Evolutionary conservation across 2,888 invertebrate genomes (phyloP), one percentile per base, ranked within the genome.

Genomic region (Platerodrilus igneus): DNA sequence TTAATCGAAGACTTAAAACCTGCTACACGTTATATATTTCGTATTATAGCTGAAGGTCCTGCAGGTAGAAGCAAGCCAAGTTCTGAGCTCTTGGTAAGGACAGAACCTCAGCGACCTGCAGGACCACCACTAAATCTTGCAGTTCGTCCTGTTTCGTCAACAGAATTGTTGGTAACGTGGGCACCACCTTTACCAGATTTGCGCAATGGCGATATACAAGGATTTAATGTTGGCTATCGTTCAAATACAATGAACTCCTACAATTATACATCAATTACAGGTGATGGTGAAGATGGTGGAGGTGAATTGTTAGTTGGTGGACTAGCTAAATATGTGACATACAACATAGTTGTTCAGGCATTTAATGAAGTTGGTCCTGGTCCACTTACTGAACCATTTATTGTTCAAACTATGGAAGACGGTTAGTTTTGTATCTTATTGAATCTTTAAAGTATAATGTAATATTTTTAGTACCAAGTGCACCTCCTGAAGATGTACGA

Each of bases 331-430:
- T 83, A 77, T 55, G 79, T 81, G 1, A 71, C 79, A 42, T 84
- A 83, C 55, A 77, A 77, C 16, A 72, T 84, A 22, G 81, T 82
- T 8, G 79, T 81, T 21, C 83, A 84, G 60, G 83, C 83, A 2
- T 83, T 81, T 59, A 85, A 85, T 64, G 81, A 83, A 65, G 77
- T 83, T 15, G 84, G 84, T 2, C 76, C 81, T 4, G 84, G 84
- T 3, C 84, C 84, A 1, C 66, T 82, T 2, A 81, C 81, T 0
- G 82, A 83, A 52, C 77, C 81, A 8, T 71, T 77, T 13, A 74
- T 77, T 2, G 78, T 79, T 0, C 81, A 82, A 65, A 84, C 84
- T 7, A 73, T 83, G 70, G 84, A 85, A 66, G 84, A 84, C 63
- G 83, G 84, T 83, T 60, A 64, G 13, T 26, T 37, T 16, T 39